These are phyloP conservation scores for Scalopus aquaticus DNA, from an alignment of 2,113 vertebrate genomes.

Conservation along the genomic window DNA sequence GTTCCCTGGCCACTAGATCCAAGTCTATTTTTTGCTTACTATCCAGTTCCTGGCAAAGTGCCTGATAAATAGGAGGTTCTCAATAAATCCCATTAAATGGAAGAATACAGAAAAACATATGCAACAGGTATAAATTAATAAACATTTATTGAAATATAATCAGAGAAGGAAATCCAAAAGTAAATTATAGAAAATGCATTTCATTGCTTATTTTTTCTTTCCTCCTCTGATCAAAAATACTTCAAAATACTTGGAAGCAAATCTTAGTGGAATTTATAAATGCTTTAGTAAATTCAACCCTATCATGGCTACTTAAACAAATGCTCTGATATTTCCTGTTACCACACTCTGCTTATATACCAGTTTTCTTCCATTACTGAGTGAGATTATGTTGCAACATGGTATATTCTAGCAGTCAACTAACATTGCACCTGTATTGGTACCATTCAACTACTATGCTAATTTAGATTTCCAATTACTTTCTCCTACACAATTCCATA, in stretches of 20 bases:
- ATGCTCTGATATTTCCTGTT: not conserved
- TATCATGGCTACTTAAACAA: not conserved
- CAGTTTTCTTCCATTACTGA: conserved; percentile 8
- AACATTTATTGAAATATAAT: not conserved
- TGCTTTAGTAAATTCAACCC: not conserved
- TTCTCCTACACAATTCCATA: conserved; percentile 57
- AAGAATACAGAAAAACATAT: not conserved
- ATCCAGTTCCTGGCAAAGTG: not conserved
- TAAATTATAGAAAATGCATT: not conserved
- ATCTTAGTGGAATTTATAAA: not conserved
- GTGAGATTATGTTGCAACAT: not conserved
- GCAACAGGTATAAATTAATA: not conserved
- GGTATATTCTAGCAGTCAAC: conserved; percentile 27
- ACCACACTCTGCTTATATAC: not conserved
- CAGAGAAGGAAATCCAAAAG: conserved; percentile 40
- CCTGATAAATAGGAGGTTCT: not conserved
- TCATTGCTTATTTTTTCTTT: conserved; percentile 27
- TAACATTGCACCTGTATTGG: conserved; percentile 53
- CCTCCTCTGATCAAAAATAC: not conserved
- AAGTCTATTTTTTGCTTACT: not conserved
- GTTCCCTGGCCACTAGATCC: not conserved
- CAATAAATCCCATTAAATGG: conserved; percentile 29
- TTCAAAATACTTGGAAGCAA: conserved; percentile 23
- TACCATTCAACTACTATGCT: not conserved
- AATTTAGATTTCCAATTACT: conserved; percentile 38